Percentiles rank a stretch among this genome's conserved stretches.
Evolutionary conservation across 35 echinoderm and acorn worm genomes (phyloP).

Genomic region (Heliocidaris erythrogramma): DNA sequence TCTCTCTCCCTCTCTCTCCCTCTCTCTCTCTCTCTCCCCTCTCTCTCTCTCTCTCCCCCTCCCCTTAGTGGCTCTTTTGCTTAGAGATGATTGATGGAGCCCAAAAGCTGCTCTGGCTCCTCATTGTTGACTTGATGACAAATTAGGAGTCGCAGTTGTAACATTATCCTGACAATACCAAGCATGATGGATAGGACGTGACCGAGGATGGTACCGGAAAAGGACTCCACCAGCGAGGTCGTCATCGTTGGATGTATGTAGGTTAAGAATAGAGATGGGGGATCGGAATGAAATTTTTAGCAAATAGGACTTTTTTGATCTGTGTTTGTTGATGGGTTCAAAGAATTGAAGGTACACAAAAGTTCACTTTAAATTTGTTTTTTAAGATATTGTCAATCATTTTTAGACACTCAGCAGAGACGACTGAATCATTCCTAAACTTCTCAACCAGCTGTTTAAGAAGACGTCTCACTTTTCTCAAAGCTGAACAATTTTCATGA

Average conservation of each 20-base stretch:
- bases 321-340: not conserved
- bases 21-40: not conserved
- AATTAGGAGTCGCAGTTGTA: conserved; percentile 16
- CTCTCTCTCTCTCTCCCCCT: not conserved
- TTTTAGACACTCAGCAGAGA: too few relatives aligned
- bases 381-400: too few relatives aligned
- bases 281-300: not conserved
- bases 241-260: not conserved
- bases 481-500: too few relatives aligned
- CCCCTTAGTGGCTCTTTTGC: not conserved
- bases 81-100: not conserved
- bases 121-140: conserved; percentile 17
- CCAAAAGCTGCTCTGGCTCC: conserved; percentile 6
- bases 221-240: not conserved
- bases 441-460: too few relatives aligned
- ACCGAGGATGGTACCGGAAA: not conserved
- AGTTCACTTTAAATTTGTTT: too few relatives aligned
- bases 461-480: too few relatives aligned
- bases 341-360: not conserved
- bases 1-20: not conserved
- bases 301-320: not conserved
- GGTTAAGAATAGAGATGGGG: not conserved
- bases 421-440: too few relatives aligned
- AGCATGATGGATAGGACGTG: not conserved
- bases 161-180: not conserved